These are phyloP conservation scores for Halichondria panicea DNA, from an alignment of 37 sponge, comb jelly and placozoan genomes.

Conservation along the genomic window DNA sequence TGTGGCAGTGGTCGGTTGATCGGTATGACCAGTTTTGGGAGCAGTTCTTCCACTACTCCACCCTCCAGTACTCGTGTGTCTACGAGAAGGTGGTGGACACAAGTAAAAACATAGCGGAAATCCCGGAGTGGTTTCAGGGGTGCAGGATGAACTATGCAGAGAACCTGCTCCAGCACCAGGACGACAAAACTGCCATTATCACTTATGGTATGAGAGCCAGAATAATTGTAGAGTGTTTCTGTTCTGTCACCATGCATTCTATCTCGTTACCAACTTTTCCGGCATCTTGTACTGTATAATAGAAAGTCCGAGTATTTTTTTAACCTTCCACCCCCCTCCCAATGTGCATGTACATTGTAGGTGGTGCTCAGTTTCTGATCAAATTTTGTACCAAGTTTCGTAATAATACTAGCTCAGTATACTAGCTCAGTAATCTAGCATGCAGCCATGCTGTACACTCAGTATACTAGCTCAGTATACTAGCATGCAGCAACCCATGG, in stretches of 20 bases:
- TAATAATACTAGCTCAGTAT: too few species aligned
- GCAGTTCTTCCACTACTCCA: slow-evolving; percentile 80
- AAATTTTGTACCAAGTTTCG: too few species aligned
- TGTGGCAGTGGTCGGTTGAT: slow-evolving; percentile 91
- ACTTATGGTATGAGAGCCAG: slow-evolving; percentile 53
- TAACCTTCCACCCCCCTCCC: too few species aligned
- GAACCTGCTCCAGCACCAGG: slow-evolving; percentile 75
- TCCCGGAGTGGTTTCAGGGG: slow-evolving; percentile 98
- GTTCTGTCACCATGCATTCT: neutral
- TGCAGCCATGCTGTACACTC: too few species aligned
- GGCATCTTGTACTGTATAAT: too few species aligned
- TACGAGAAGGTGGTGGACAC: slow-evolving; percentile 90
- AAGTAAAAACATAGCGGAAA: slow-evolving; percentile 61
- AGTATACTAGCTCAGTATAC: too few species aligned
- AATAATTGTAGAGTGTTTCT: neutral
- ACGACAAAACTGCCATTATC: slow-evolving; percentile 76
- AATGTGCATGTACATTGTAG: too few species aligned
- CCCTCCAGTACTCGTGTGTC: slow-evolving; percentile 68
- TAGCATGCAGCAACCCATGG: too few species aligned
- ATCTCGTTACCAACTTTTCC: too few species aligned
- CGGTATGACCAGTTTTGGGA: slow-evolving; percentile 92
- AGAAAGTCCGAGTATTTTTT: too few species aligned
- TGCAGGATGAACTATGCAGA: slow-evolving; percentile 95
- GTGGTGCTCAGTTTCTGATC: too few species aligned
- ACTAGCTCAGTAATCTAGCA: too few species aligned